These are phyloP conservation scores for Macrotrachela quadricornifera DNA, from an alignment of 1,140 invertebrate genomes.

Conservation along the genomic window DNA sequence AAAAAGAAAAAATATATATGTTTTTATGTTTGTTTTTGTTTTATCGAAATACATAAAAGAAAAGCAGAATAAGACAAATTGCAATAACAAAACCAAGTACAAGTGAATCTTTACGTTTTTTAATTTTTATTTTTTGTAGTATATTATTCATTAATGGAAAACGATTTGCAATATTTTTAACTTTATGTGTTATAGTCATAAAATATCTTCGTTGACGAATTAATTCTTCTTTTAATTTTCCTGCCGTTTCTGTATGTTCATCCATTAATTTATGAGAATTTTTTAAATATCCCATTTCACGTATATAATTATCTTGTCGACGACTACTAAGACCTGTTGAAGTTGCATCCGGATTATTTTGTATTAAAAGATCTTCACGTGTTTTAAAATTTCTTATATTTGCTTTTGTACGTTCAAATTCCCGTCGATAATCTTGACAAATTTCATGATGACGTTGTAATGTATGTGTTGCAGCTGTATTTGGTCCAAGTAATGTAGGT, in stretches of 20 bases:
- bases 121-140: conserved; percentile 70
- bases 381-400: conserved; percentile 61
- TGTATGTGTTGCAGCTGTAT: background rate
- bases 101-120: conserved; percentile 69
- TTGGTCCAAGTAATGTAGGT: background rate
- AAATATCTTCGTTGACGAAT: too few species aligned
- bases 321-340: too few species aligned
- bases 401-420: conserved; percentile 71
- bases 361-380: conserved; percentile 54
- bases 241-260: too few species aligned
- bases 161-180: conserved; percentile 34
- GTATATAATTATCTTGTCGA: conserved; percentile 40
- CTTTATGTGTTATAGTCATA: too few species aligned
- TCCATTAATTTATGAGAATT: conserved; percentile 77
- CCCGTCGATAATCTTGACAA: conserved; percentile 67
- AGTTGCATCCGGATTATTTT: too few species aligned
- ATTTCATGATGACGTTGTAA: conserved; percentile 63
- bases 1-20: too few species aligned
- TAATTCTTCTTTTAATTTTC: too few species aligned
- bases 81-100: conserved; percentile 57
- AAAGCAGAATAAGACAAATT: conserved; percentile 59
- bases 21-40: too few species aligned
- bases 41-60: conserved; percentile 40
- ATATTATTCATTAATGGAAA: conserved; percentile 69
- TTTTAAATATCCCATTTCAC: conserved; percentile 70